Evolutionary conservation across 2,888 invertebrate species (phyloP).

Genomic region (Calliphora vomitoria): DNA sequence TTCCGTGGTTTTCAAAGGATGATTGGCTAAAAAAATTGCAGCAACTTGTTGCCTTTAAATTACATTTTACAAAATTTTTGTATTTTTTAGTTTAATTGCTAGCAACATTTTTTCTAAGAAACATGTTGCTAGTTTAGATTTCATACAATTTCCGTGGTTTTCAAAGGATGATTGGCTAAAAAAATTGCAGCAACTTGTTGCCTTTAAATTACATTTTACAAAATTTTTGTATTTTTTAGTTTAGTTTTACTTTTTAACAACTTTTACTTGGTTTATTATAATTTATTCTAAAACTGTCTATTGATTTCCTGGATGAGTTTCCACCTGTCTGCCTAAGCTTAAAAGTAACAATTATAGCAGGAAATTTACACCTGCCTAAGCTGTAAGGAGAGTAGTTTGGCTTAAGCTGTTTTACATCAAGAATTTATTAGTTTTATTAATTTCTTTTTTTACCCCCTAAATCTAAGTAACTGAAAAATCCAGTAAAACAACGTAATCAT

Average conservation of each 20-base stretch:
- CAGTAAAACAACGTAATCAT: conserved; percentile 60
- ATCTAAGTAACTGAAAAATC: conserved; percentile 20
- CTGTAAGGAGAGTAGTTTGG: neutral
- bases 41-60: no score
- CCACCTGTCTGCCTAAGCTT: conserved; percentile 49
- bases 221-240: no score
- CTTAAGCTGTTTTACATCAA: conserved; percentile 9
- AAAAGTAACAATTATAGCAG: conserved; percentile 6
- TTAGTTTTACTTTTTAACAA: neutral
- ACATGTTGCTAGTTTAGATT: neutral
- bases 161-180: no score
- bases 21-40: no score
- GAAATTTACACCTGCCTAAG: conserved; percentile 22
- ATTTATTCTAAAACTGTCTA: conserved; percentile 10
- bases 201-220: no score
- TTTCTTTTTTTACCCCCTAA: conserved; percentile 13
- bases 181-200: no score
- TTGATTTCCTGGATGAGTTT: conserved; percentile 32
- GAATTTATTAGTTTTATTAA: conserved; percentile 22
- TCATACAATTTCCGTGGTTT: neutral
- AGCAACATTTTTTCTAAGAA: no score
- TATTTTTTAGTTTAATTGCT: neutral
- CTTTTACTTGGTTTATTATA: neutral
- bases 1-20: no score
- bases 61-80: no score